Conservation (phyloP, 2,797 vertebrate species). For the Dicrostonyx torquatus region DNA sequence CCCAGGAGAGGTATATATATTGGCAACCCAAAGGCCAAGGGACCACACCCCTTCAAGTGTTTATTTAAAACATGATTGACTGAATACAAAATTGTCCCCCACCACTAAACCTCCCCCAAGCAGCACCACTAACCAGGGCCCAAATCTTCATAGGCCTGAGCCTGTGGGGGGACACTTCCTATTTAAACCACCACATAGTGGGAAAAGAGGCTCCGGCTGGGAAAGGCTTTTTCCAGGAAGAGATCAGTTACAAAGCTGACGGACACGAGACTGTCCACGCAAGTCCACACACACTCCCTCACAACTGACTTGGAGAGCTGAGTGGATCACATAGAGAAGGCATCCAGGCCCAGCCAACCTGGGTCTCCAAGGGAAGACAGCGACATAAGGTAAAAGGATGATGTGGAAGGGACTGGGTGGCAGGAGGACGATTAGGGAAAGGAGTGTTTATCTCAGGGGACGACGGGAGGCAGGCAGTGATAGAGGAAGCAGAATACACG, state of each 20-base stretch:
- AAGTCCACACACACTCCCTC: rapidly evolving
- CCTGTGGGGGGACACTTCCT: background rate
- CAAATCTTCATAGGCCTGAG: background rate
- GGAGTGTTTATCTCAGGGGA: rapidly evolving
- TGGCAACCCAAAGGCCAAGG: no score
- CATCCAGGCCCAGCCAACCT: background rate
- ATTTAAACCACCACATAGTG: background rate
- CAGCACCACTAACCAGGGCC: background rate
- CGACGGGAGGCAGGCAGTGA: background rate
- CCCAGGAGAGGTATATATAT: no score
- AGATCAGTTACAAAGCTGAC: background rate
- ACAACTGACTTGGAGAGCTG: background rate
- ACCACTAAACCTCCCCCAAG: no score
- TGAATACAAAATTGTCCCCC: no score
- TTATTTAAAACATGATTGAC: no score
- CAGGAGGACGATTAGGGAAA: background rate
- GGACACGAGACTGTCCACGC: no score
- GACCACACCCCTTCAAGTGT: no score
- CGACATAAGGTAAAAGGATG: background rate
- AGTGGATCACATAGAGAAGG: background rate
- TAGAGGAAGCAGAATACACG: background rate
- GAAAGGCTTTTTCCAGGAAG: background rate
- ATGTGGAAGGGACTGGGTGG: background rate
- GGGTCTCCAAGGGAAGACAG: background rate
- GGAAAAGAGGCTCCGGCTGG: background rate